These are phyloP conservation scores for Drosophila infuscata DNA, from an alignment of 2,888 invertebrate species.

Conservation along the genomic window DNA sequence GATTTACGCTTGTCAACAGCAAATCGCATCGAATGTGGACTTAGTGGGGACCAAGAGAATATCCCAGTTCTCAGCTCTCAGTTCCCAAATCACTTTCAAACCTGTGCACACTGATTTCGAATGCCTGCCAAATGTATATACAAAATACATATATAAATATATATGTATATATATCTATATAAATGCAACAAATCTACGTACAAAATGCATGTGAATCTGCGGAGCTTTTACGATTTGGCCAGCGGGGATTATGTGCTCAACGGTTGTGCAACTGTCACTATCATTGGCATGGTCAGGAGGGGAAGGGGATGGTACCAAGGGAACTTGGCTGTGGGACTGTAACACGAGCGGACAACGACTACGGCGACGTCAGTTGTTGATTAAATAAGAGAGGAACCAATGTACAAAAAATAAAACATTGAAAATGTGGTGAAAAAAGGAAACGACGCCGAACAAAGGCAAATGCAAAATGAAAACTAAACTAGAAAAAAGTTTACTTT, in stretches of 20 bases:
- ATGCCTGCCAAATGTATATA: constrained; percentile 28
- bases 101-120: constrained; percentile 68
- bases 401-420: constrained; percentile 12
- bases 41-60: constrained; percentile 22
- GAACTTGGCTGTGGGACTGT: constrained; percentile 31
- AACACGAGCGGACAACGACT: constrained; percentile 51
- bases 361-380: constrained; percentile 73
- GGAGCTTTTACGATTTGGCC: constrained; percentile 73
- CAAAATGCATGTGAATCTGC: constrained; percentile 74
- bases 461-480: constrained; percentile 70
- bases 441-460: constrained; percentile 44
- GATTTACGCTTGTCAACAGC: constrained; percentile 65
- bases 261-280: constrained; percentile 57
- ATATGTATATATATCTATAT: constrained; percentile 20
- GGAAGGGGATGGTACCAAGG: neutral
- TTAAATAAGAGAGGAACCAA: constrained; percentile 68
- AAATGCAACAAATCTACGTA: constrained; percentile 77
- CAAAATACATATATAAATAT: constrained; percentile 4
- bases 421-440: constrained; percentile 2
- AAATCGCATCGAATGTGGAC: constrained; percentile 53
- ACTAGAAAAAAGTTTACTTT: constrained; percentile 68
- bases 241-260: constrained; percentile 70
- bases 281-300: constrained; percentile 7
- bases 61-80: constrained; percentile 12
- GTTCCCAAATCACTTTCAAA: constrained; percentile 63